Evolutionary conservation across 2,113 vertebrate species (phyloP).

Genomic region (Probosciger aterrimus): DNA sequence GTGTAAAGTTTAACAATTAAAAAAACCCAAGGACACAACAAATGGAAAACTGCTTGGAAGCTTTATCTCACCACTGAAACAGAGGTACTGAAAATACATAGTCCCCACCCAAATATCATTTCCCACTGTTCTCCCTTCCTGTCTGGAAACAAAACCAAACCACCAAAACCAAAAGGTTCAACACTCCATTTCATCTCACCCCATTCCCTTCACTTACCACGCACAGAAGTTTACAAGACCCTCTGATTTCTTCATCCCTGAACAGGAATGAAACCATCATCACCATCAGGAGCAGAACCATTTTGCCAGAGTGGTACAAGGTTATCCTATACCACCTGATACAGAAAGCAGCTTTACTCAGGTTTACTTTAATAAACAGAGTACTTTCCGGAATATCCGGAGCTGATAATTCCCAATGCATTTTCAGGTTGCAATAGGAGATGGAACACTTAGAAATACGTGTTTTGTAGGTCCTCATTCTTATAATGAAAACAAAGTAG

Average conservation of each 20-base stretch:
- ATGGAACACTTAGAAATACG: neutral
- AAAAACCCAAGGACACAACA: neutral
- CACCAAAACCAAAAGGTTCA: neutral
- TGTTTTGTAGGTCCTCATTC: neutral
- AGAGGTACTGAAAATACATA: neutral
- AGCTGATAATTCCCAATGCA: neutral
- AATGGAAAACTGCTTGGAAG: neutral
- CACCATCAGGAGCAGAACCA: neutral
- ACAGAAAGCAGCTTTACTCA: neutral
- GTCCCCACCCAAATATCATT: neutral
- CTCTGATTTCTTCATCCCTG: neutral
- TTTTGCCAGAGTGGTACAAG: fast-evolving
- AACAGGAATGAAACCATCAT: neutral
- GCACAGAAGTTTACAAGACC: neutral
- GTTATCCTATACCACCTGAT: neutral
- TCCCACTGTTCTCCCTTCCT: neutral
- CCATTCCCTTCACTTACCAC: neutral
- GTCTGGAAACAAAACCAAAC: neutral
- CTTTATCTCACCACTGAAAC: neutral
- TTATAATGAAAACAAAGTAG: neutral
- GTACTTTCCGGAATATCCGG: neutral
- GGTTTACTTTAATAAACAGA: neutral
- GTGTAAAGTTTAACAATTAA: neutral
- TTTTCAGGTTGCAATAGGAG: neutral
- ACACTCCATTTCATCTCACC: neutral